Evolutionary conservation across 1,140 invertebrate genomes (phyloP).

Genomic region (Galendromus occidentalis): DNA sequence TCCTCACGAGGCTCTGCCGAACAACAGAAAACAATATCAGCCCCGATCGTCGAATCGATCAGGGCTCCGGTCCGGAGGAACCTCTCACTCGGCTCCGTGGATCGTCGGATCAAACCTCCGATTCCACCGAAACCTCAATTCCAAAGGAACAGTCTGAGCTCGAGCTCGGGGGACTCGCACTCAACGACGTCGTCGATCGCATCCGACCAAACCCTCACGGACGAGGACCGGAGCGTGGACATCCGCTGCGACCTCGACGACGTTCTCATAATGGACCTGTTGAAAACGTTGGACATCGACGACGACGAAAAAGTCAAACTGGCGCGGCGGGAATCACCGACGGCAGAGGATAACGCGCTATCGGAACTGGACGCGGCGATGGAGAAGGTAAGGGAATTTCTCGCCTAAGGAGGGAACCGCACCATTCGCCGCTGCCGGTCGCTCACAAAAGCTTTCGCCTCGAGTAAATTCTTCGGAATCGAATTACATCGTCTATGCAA

Average conservation of each 20-base stretch:
- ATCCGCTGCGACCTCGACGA: not conserved
- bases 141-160: not conserved
- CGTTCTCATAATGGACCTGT: constrained; percentile 2
- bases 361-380: no score
- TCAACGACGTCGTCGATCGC: not conserved
- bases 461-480: no score
- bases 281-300: not conserved
- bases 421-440: no score
- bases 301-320: not conserved
- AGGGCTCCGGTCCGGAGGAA: not conserved
- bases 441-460: no score
- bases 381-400: no score
- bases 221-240: not conserved
- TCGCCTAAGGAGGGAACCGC: no score
- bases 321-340: no score
- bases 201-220: not conserved
- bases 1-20: no score
- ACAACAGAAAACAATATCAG: constrained; percentile 5
- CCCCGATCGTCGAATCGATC: not conserved
- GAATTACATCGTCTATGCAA: no score
- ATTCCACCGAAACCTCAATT: not conserved
- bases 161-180: not conserved
- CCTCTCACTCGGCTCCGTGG: not conserved
- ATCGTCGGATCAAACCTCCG: not conserved
- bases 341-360: no score